These are phyloP conservation scores for Elaphurus davidianus DNA, from an alignment of 2,113 vertebrate species.

Conservation along the genomic window DNA sequence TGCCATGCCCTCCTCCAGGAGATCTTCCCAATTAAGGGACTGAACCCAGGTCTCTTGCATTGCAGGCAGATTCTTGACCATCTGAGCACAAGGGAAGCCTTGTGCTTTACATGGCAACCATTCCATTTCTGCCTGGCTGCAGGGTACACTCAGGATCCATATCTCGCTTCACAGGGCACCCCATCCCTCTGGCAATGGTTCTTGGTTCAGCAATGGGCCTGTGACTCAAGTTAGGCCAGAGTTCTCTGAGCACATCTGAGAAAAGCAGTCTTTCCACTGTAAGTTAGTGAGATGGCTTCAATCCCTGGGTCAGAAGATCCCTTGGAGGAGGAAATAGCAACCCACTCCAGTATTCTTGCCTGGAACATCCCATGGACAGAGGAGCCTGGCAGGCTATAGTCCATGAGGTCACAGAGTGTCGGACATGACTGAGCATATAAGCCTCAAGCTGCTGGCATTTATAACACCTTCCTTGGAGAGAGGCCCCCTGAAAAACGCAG, in stretches of 20 bases:
- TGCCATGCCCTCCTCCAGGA: background rate
- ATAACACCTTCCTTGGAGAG: background rate
- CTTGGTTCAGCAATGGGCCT: background rate
- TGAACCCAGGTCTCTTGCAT: background rate
- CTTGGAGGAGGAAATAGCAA: background rate
- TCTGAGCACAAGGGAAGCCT: background rate
- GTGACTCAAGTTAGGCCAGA: background rate
- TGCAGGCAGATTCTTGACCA: background rate
- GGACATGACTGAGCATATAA: background rate
- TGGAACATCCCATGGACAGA: background rate
- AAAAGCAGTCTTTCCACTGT: background rate
- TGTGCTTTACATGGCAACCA: background rate
- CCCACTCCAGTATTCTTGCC: background rate
- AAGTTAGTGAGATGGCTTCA: background rate
- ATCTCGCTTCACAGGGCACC: background rate
- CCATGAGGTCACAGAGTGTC: background rate
- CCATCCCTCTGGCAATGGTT: background rate
- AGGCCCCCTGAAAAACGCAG: background rate
- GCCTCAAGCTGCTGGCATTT: background rate
- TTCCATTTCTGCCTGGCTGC: background rate
- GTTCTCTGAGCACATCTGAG: background rate
- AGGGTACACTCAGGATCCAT: background rate
- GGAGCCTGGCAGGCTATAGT: background rate
- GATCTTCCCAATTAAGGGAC: background rate
- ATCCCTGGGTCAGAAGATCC: background rate